These are phyloP conservation scores for Folsomia candida DNA, from an alignment of 2,888 invertebrate species.

Conservation along the genomic window DNA sequence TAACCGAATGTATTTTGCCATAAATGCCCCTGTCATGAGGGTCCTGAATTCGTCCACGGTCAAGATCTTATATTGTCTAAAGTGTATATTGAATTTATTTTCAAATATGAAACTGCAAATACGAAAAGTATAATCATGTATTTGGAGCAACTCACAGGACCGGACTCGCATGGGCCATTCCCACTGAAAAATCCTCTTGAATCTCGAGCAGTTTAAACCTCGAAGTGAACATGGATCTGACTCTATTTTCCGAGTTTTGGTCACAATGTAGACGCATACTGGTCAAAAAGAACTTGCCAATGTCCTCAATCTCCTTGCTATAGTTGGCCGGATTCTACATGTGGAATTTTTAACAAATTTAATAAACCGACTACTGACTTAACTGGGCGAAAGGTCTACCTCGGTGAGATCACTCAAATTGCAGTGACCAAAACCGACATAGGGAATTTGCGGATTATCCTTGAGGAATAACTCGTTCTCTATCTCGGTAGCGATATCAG, in stretches of 20 bases:
- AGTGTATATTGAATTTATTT: neutral
- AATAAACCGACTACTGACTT: neutral
- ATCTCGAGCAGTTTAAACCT: constrained; percentile 27
- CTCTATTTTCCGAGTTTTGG: constrained; percentile 8
- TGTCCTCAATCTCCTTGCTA: constrained; percentile 31
- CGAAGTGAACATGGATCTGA: constrained; percentile 29
- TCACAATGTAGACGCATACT: constrained; percentile 26
- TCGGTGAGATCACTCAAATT: constrained; percentile 7
- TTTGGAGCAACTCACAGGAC: constrained; percentile 15
- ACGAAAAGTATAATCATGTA: neutral
- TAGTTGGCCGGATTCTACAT: neutral
- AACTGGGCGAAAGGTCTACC: no score
- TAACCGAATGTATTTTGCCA: neutral
- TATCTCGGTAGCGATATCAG: neutral
- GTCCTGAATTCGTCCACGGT: neutral
- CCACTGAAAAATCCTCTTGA: constrained; percentile 15
- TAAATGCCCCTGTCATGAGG: neutral
- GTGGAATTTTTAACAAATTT: no score
- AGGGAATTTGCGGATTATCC: constrained; percentile 14
- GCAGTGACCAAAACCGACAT: constrained; percentile 30
- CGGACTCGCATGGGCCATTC: constrained; percentile 17
- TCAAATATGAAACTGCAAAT: neutral
- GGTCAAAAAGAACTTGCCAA: constrained; percentile 25
- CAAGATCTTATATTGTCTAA: neutral
- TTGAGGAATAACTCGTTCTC: constrained; percentile 13